phyloP scores from a whole-genome alignment of 2,888 invertebrate species.

The Pterobdella sp. region DNA sequence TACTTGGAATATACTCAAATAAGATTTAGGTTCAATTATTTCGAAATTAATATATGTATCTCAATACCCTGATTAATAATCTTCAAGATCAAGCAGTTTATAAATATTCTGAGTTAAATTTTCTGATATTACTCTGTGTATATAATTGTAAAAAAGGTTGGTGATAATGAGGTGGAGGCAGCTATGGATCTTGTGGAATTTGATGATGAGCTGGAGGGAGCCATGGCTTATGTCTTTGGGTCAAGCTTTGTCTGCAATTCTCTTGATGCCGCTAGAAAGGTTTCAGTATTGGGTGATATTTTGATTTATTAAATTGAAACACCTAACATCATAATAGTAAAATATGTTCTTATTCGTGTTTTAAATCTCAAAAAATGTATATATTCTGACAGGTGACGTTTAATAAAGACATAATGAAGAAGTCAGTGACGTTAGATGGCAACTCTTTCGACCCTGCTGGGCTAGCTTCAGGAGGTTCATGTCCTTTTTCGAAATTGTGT shows the following conservation, averaged over 20 bases:
- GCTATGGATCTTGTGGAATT: slow-evolving; percentile 73
- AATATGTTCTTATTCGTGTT: not conserved
- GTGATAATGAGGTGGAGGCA: slow-evolving; percentile 69
- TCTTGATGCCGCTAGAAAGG: slow-evolving; percentile 69
- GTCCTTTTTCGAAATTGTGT: not conserved
- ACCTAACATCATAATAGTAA: too few relatives aligned
- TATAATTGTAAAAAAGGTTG: too few relatives aligned
- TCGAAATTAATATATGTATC: too few relatives aligned
- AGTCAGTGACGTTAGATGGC: slow-evolving; percentile 75
- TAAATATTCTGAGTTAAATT: too few relatives aligned
- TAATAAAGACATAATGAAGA: slow-evolving; percentile 55
- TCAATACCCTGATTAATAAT: too few relatives aligned
- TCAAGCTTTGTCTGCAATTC: slow-evolving; percentile 72
- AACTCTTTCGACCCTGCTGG: slow-evolving; percentile 86
- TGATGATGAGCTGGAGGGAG: slow-evolving; percentile 60
- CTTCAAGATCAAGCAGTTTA: too few relatives aligned
- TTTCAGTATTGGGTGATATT: too few relatives aligned
- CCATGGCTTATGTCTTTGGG: slow-evolving; percentile 84
- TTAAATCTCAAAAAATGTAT: too few relatives aligned
- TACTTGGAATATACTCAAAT: too few relatives aligned
- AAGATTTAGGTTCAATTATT: too few relatives aligned
- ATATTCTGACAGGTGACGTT: slow-evolving; percentile 60
- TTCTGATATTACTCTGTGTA: too few relatives aligned
- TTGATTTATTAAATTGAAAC: too few relatives aligned
- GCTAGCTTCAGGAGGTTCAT: slow-evolving; percentile 74